Base-by-base conservation (phyloP, 2,888 invertebrate species). In the Altica lythri region DNA sequence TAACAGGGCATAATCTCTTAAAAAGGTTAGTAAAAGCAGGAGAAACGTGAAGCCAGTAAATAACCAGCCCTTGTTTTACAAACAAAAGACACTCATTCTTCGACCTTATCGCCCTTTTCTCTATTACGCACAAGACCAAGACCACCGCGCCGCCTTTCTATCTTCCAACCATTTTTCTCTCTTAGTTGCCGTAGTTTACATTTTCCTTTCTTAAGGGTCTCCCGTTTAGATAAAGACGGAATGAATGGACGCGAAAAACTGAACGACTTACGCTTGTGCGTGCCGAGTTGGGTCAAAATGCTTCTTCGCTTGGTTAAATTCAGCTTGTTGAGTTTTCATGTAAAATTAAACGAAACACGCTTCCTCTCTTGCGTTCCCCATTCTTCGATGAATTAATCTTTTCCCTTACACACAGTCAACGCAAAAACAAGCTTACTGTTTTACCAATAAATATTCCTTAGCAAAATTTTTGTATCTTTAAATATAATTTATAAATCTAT, bases 81-180 rank as follows among this genome's bases (percentile, higher is more conserved):
- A 65, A 66, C 66, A 66, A 66, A 65, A 65, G 66, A 66, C 64
- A 65, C 66, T 61, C 66, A 61, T 65, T 66, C 63, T 64, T 63
- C 61, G 64, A 63, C 66, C 66, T 66, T 66, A 66, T 66, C 66
- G 66, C 60, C 63, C 66, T 65, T 66, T 66, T 64, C 57, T 55
- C 53, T 52, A 59, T 54, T 59, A 61, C 59, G 61, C 55, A 59
- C 57, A 57, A 60, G 45, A 55, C 59, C 58, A 47, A 42, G 44
- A 50, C 57, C 54, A 40, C 57, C 27, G 59, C 49, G 59, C 49
- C 30, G 49, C 40, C 51, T 35, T 47, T 55, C 55, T 55, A 55
- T 55, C 55, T 55, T 37, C 19, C 47, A 30, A 37, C 51, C 55
- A 55, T 55, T 55, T 55, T 55, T 55, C 51, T 55, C 47, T 43